Conservation (phyloP, 2,113 vertebrate species). For the Dermatemys mawii region DNA sequence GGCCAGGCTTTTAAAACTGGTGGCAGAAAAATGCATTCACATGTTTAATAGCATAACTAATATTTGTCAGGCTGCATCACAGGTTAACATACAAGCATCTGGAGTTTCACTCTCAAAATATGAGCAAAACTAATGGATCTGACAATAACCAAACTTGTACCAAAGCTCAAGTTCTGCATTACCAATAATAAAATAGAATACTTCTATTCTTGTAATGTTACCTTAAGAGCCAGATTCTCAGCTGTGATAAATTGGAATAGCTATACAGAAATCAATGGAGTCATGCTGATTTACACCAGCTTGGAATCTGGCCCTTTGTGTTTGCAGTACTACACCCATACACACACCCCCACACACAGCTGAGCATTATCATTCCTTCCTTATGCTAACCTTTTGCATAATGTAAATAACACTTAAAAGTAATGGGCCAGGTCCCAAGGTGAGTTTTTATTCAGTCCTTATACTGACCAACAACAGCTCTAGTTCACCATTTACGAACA, state of each 20-base stretch:
- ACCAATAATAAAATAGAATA: background rate
- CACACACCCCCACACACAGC: accelerated
- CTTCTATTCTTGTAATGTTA: background rate
- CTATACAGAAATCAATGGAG: background rate
- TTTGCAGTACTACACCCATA: background rate
- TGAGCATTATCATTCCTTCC: background rate
- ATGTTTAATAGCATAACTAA: accelerated
- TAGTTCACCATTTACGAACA: background rate
- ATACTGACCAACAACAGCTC: background rate
- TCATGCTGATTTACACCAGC: background rate
- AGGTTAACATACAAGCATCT: background rate
- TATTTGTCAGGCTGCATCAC: background rate
- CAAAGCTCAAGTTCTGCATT: background rate
- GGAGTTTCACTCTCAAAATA: background rate
- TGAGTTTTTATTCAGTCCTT: no score
- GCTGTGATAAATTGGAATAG: background rate
- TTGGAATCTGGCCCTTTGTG: background rate
- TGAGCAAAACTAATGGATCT: background rate
- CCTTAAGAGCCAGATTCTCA: background rate
- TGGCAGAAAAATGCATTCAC: background rate
- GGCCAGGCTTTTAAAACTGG: background rate
- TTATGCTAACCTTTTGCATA: background rate
- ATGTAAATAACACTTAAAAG: background rate
- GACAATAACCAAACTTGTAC: background rate
- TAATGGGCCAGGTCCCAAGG: background rate